Evolutionary conservation across 1,140 invertebrate species (phyloP).

Genomic region (Littorina saxatilis): DNA sequence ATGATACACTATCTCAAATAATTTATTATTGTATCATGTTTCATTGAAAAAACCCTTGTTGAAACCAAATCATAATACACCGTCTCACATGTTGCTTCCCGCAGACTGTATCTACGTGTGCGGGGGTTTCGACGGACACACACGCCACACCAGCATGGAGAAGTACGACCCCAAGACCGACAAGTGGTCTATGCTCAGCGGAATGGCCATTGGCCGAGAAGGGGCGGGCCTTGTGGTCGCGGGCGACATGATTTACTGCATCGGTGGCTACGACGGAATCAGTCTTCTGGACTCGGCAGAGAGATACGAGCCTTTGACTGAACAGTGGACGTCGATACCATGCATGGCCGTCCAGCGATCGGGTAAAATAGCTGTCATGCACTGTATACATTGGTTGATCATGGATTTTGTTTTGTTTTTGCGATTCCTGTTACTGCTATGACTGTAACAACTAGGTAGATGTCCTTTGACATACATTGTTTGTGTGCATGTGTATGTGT

Average conservation of each 20-base stretch:
- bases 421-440: too few species aligned
- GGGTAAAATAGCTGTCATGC: constrained; percentile 53
- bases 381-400: not conserved
- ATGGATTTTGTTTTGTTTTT: not conserved
- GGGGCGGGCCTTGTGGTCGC: constrained; percentile 73
- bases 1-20: too few species aligned
- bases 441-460: too few species aligned
- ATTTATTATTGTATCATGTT: too few species aligned
- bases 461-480: too few species aligned
- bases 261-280: constrained; percentile 73
- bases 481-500: too few species aligned
- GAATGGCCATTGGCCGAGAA: constrained; percentile 69
- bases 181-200: constrained; percentile 69
- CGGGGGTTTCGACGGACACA: constrained; percentile 74
- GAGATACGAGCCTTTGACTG: constrained; percentile 66
- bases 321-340: constrained; percentile 66
- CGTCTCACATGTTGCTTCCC: not conserved
- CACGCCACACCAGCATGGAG: constrained; percentile 71
- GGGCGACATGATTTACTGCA: constrained; percentile 71
- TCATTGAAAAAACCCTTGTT: too few species aligned
- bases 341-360: constrained; percentile 69
- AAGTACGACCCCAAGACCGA: constrained; percentile 68
- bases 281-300: constrained; percentile 70
- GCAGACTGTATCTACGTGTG: constrained; percentile 72
- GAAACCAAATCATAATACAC: too few species aligned